Base-by-base conservation (phyloP, 1,140 invertebrate genomes). In the Diabrotica undecimpunctata region DNA sequence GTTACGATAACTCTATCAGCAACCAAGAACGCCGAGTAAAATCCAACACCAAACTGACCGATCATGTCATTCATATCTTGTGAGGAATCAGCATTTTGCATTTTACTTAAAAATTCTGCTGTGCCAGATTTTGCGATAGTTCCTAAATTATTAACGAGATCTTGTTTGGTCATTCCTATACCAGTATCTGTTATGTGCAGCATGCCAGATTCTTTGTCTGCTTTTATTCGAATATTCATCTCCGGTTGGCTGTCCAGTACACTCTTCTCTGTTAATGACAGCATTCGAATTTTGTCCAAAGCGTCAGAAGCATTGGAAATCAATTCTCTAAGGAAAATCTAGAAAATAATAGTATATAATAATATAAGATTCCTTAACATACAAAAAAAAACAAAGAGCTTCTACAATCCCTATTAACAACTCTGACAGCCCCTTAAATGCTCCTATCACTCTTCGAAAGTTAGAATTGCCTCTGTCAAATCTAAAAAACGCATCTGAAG, bases 91-190 rank as follows among this genome's bases (percentile, higher is more conserved):
- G 82, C 81, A 59, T 95, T 93, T 75, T 95, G 90, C 84, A 99
- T 90, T 81, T 98, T 98, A 12, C 89, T 87, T 25, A 99, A 83
- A 82, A 99, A 99, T 79, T 99, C 98, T 6, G 95, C 95, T 0
- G 98, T 99, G 65, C 98, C 97, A 9, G 98, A 99, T 79, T 98
- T 99, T 12, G 98, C 98, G 70, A 99, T 99, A 13, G 98, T 99
- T 69, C 98, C 98, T 51, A 99, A 83, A 82, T 99, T 99, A 67
- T 93, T 95, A 37, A 99, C 87, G 5, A 99, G 81, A 78, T 99
- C 97, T 64, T 89, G 81, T 75, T 94, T 93, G 0, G 96, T 99
- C 97, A 99, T 99, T 68, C 96, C 98, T 71, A 99, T 90, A 76
- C 98, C 98, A 35, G 95, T 93, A 81, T 99, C 98, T 55, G 89